Base-by-base conservation (phyloP, 1,140 invertebrate species). In the Phortica variegata region DNA sequence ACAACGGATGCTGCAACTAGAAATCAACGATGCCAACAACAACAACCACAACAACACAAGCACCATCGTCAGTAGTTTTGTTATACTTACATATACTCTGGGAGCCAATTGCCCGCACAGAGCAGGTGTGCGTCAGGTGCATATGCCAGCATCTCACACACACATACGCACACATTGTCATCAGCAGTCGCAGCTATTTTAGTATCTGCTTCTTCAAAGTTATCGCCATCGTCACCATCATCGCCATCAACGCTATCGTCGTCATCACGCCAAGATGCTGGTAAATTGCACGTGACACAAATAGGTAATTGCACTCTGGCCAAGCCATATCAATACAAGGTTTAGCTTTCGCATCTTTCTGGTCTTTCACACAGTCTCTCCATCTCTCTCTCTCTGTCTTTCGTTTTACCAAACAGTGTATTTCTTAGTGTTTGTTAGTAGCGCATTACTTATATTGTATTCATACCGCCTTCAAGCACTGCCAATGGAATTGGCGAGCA, bases 211-310 rank as follows among this genome's bases (percentile, higher is more conserved):
- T n/a, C 23, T 26, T 26, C 23, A 26, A 26, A 6, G 23, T 10
- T 10, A 26, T 26, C 23, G 10, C 10, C 23, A 26, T 26, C 10
- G 23, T 26, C 23, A 10, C 10, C 23, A 10, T 26, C 10, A 5
- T 26, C 23, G 5, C 10, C 23, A 10, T 26, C 10, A 10, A 6
- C 23, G 23, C 10, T 10, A 26, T 26, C 23, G 5, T 26, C 23
- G 10, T 26, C 23, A 26, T 26, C 23, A 26, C 5, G 5, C 10
- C 23, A 26, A 26, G 10, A 10, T 34, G 6, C 6, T n/a, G n/a
- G 4, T n/a, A 9, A 47, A 45, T 44, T 52, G 60, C 60, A 63
- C 56, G 61, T 63, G 50, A 60, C 56, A 60, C 53, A 63, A 63
- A 60, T 60, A 54, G 57, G 54, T 63, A 63, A 63, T 63, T 63